These are phyloP conservation scores for Alligator mississippiensis DNA, from an alignment of 2,113 vertebrate genomes.

Conservation along the genomic window DNA sequence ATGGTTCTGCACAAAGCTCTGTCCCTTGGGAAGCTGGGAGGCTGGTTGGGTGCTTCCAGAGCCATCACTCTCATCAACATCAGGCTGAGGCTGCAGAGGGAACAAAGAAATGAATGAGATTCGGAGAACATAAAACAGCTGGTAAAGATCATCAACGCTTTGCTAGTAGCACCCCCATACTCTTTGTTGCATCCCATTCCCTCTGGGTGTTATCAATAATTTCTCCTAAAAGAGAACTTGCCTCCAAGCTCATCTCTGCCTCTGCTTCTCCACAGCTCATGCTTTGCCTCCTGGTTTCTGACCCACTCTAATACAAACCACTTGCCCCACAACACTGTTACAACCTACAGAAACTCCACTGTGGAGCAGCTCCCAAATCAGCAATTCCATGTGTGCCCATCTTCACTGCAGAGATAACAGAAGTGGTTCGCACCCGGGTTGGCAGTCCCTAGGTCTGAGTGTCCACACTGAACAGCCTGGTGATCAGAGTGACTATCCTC, in stretches of 20 bases:
- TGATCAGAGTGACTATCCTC: too few relatives aligned
- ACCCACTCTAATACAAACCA: too few relatives aligned
- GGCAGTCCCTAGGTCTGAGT: too few relatives aligned
- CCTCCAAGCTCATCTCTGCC: background rate
- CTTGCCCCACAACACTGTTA: too few relatives aligned
- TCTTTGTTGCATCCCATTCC: background rate
- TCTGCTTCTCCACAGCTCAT: background rate
- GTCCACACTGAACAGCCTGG: too few relatives aligned
- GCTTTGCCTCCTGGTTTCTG: too few relatives aligned
- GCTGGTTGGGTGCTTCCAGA: constrained; percentile 38
- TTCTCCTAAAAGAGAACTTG: background rate
- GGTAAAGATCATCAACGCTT: background rate
- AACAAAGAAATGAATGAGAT: background rate
- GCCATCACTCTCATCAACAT: constrained; percentile 61
- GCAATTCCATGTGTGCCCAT: too few relatives aligned
- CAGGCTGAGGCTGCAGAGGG: constrained; percentile 67
- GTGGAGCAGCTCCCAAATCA: too few relatives aligned
- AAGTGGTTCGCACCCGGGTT: too few relatives aligned
- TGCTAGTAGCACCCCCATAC: background rate
- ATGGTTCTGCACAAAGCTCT: constrained; percentile 95
- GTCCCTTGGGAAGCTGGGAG: constrained; percentile 66
- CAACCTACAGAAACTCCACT: too few relatives aligned
- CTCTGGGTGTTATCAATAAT: background rate
- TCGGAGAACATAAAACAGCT: background rate
- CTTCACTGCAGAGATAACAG: too few relatives aligned